Evolutionary conservation across 2,113 vertebrate species (phyloP).

Genomic region (Apodemus speciosus): DNA sequence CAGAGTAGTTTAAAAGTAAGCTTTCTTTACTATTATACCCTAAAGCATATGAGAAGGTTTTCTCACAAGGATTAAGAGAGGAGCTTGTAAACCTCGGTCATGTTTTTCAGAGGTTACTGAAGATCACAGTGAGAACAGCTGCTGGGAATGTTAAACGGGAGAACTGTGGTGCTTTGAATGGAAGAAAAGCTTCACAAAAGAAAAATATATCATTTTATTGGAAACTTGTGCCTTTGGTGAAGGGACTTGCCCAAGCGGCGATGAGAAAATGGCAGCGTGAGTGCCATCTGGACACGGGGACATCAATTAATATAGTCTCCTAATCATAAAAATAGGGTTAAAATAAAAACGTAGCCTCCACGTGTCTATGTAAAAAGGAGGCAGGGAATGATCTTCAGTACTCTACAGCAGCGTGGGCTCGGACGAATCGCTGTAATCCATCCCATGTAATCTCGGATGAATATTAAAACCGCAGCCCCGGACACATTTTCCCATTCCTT

Average conservation of each 20-base stretch:
- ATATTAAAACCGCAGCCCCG: not conserved
- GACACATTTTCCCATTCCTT: not conserved
- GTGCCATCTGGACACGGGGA: not conserved
- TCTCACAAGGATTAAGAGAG: constrained; percentile 27
- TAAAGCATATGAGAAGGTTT: constrained; percentile 8
- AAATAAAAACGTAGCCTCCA: not conserved
- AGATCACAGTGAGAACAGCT: not conserved
- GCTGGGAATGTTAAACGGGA: not conserved
- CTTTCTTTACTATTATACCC: constrained; percentile 35
- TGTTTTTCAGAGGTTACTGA: constrained; percentile 30
- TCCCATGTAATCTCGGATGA: not conserved
- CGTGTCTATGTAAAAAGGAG: not conserved
- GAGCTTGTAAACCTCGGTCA: not conserved
- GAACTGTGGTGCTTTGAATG: not conserved
- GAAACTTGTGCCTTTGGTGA: not conserved
- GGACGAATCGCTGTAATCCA: not conserved
- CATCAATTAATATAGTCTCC: not conserved
- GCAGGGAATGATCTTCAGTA: not conserved
- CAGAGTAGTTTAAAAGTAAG: not conserved
- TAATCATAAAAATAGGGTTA: constrained; percentile 7
- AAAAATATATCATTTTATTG: not conserved
- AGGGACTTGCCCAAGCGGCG: not conserved
- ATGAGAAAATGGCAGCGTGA: not conserved
- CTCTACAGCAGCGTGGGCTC: not conserved
- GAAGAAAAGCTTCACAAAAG: not conserved